A percentile compares a stretch with the other conserved stretches of the same genome.
Conservation (phyloP, 2,797 vertebrate species). For the Pantherophis alleghaniensis region DNA sequence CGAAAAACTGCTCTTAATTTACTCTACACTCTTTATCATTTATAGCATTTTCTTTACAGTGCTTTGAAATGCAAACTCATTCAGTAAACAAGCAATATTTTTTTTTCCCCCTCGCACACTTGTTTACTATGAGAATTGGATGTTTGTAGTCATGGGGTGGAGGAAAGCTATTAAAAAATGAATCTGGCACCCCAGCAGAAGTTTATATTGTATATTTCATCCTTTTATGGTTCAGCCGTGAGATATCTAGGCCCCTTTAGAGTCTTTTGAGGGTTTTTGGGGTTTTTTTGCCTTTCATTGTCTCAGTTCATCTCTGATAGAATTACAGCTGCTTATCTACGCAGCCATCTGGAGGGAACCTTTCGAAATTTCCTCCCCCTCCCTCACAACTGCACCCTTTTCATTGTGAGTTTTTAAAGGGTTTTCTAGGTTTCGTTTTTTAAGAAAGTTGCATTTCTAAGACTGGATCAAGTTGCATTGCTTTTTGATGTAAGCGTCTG, state of each 20-base stretch:
- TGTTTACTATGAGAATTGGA: conserved; percentile 34
- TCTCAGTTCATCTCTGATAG: conserved; percentile 30
- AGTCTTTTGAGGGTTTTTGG: neutral
- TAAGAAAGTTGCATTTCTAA: neutral
- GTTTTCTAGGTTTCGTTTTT: neutral
- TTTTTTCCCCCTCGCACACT: conserved; percentile 32
- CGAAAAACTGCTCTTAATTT: conserved; percentile 65
- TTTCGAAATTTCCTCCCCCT: neutral
- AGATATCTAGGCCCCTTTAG: neutral
- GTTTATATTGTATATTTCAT: conserved; percentile 31
- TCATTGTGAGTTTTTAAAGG: neutral
- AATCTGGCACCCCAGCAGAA: conserved; percentile 34
- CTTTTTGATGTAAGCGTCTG: neutral
- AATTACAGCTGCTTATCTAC: conserved; percentile 25
- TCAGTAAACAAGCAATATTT: conserved; percentile 48
- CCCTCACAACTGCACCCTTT: neutral
- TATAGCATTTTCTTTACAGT: conserved; percentile 64
- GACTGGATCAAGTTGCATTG: neutral
- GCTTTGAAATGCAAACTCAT: conserved; percentile 38
- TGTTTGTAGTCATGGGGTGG: neutral
- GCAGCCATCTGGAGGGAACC: neutral
- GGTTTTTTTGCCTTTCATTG: conserved; percentile 8
- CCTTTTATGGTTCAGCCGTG: conserved; percentile 24
- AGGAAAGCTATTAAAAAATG: conserved; percentile 42
- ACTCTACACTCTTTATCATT: conserved; percentile 54